Evolutionary conservation across 2,113 vertebrate genomes (phyloP), one percentile per base, ranked within the genome.

Genomic region (Syrrhaptes paradoxus): DNA sequence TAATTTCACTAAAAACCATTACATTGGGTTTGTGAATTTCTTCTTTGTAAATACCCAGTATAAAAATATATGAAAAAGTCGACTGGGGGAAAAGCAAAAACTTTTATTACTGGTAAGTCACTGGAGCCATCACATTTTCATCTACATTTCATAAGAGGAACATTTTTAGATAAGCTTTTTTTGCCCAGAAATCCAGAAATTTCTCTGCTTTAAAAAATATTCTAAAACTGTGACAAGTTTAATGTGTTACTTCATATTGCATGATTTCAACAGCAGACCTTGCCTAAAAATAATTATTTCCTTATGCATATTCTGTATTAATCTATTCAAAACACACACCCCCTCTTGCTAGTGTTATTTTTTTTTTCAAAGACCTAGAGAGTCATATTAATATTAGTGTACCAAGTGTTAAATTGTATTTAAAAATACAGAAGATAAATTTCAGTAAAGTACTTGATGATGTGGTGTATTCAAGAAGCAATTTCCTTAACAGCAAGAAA

Each of bases 401-500:
- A 49, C n/a, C 63, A 86, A 74, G 7, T 61, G 45, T 70, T 85
- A 73, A 55, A 67, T 46, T 70, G 4, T 80, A 78, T 81, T 93
- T 79, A 72, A 85, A 87, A 65, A 31, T 13, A 91, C 13, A 2
- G 25, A 81, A 74, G 41, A 87, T 41, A 72, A 58, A 52, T 79
- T 93, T 65, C 67, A 52, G 34, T 55, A 71, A 85, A 55, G n/a
- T 43, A 71, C 68, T 70, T 89, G 45, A 52, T 24, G 17, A 24
- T 54, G 17, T 31, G 9, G 17, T 51, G 6, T 38, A 78, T 52
- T 75, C 68, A 89, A 89, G 43, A 81, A 78, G 32, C 10, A 48
- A 90, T 90, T 90, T 91, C 49, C 54, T n/a, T 76, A 78, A 45
- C 41, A 91, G 65, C 59, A 74, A 93, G 91, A 89, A 94, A 48